These are phyloP conservation scores for Stegodyphus dumicola DNA, from an alignment of 1,140 invertebrate species.

Conservation along the genomic window DNA sequence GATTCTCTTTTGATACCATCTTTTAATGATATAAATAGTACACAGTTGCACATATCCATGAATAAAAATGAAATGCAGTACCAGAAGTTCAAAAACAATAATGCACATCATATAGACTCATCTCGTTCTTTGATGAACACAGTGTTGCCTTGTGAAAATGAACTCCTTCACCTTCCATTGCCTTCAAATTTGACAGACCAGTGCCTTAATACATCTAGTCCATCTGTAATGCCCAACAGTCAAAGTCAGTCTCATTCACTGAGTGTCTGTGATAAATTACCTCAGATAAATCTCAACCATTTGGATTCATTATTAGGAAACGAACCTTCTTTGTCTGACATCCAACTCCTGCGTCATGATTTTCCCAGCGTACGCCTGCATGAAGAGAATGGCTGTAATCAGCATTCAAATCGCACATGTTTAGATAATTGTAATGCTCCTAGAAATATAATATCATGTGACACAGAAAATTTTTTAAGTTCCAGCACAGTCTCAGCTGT, in stretches of 20 bases:
- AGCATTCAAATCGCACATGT: slow-evolving; percentile 3
- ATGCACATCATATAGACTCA: neutral
- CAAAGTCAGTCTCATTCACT: slow-evolving; percentile 43
- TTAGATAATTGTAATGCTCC: neutral
- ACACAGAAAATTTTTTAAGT: neutral
- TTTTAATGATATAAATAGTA: slow-evolving; percentile 41
- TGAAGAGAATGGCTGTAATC: slow-evolving; percentile 8
- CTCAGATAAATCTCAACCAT: slow-evolving; percentile 56
- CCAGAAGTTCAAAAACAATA: slow-evolving; percentile 20
- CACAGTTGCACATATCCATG: slow-evolving; percentile 5
- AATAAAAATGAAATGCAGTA: slow-evolving; percentile 23
- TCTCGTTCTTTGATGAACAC: slow-evolving; percentile 8
- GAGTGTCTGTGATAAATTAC: slow-evolving; percentile 52
- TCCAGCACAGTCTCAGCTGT: neutral
- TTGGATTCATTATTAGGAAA: slow-evolving; percentile 47
- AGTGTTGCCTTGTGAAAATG: slow-evolving; percentile 46
- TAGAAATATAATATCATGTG: slow-evolving; percentile 2
- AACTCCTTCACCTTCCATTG: slow-evolving; percentile 46
- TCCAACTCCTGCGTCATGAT: slow-evolving; percentile 35
- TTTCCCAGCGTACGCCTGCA: slow-evolving; percentile 27
- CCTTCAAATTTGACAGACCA: slow-evolving; percentile 39
- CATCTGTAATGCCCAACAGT: slow-evolving; percentile 29
- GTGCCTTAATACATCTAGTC: slow-evolving; percentile 59
- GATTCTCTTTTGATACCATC: slow-evolving; percentile 34
- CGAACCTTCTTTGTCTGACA: slow-evolving; percentile 24